Conservation (phyloP, 2,888 invertebrate genomes). For the Chrysomela aeneicollis region DNA sequence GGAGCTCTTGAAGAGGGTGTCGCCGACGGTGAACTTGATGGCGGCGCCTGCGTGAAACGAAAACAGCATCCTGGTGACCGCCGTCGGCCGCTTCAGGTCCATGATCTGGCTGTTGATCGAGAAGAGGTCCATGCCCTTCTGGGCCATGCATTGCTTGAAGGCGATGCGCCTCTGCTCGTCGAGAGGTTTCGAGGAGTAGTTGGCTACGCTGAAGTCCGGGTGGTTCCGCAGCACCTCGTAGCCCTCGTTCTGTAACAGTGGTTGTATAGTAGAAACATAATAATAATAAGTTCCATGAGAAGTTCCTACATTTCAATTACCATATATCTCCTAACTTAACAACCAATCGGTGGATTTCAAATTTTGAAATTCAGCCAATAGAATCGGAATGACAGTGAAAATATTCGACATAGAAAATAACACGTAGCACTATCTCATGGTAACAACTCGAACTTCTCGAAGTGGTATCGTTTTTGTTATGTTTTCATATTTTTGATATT, state of each 20-base stretch:
- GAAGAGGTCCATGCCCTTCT: slow-evolving; percentile 71
- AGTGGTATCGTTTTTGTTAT: too few relatives aligned
- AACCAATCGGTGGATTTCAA: too few relatives aligned
- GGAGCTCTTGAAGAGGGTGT: slow-evolving; percentile 71
- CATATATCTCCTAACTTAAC: too few relatives aligned
- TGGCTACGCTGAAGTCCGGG: slow-evolving; percentile 49
- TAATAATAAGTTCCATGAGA: slow-evolving; percentile 28
- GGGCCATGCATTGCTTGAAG: slow-evolving; percentile 68
- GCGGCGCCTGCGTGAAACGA: slow-evolving; percentile 70
- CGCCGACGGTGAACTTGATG: slow-evolving; percentile 71
- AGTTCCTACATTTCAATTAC: too few relatives aligned
- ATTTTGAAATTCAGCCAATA: too few relatives aligned
- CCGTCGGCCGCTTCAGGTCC: slow-evolving; percentile 61
- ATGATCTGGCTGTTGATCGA: slow-evolving; percentile 64
- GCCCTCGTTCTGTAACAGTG: slow-evolving; percentile 48
- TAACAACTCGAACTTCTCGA: too few relatives aligned
- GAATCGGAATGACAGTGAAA: too few relatives aligned
- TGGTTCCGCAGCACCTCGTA: slow-evolving; percentile 47
- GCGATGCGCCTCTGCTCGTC: slow-evolving; percentile 64
- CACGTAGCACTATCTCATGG: too few relatives aligned
- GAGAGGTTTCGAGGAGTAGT: slow-evolving; percentile 38
- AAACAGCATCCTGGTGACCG: slow-evolving; percentile 66
- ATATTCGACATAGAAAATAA: too few relatives aligned
- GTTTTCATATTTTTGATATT: too few relatives aligned
- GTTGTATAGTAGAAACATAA: too few relatives aligned